Base-by-base conservation (phyloP, 2,113 vertebrate genomes). In the Chelonoidis abingdonii region DNA sequence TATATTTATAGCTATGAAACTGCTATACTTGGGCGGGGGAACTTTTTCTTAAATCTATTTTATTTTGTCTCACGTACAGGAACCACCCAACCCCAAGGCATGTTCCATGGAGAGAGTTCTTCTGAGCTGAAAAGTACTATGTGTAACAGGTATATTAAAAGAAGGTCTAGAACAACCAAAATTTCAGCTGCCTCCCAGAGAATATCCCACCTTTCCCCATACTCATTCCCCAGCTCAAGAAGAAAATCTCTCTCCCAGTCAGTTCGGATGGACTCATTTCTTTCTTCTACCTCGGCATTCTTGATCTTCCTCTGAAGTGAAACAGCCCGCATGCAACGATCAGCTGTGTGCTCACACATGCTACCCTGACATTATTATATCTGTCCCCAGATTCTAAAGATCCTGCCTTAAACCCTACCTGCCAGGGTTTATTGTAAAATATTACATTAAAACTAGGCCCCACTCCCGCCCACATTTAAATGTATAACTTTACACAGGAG, bases 381-480 rank as follows among this genome's bases (percentile, higher is more conserved):
- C 89, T 65, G 76, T 10, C 35, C 27, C 75, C 75, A 65, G 56
- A 80, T 85, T 47, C 81, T 41, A 56, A 72, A 57, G 50, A 54
- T 78, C 22, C 81, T 84, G 57, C 14, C 29, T 85, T 81, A 91
- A 80, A 72, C 52, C 69, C n/a, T 81, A 35, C 44, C 69, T 81
- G n/a, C 53, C 80, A 62, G 50, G 27, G 69, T 72, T 56, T 72
- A 72, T 22, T 72, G 17, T 72, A n/a, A 72, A 38, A n/a, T 72
- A 62, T 31, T 35, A 72, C 65, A 38, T 72, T 38, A 38, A 72
- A 72, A 72, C 19, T 72, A 72, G n/a, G n/a, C n/a, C 35, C 19
- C 19, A 72, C 10, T 35, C 19, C 65, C 10, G n/a, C 65, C 65
- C 9, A 38, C 19, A 72, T 38, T 69, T n/a, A 69, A 69, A 19